Percentiles rank a stretch among this genome's conserved stretches.
These are phyloP conservation scores for Ellobium chinense DNA, from an alignment of 2,888 invertebrate genomes.

Conservation along the genomic window DNA sequence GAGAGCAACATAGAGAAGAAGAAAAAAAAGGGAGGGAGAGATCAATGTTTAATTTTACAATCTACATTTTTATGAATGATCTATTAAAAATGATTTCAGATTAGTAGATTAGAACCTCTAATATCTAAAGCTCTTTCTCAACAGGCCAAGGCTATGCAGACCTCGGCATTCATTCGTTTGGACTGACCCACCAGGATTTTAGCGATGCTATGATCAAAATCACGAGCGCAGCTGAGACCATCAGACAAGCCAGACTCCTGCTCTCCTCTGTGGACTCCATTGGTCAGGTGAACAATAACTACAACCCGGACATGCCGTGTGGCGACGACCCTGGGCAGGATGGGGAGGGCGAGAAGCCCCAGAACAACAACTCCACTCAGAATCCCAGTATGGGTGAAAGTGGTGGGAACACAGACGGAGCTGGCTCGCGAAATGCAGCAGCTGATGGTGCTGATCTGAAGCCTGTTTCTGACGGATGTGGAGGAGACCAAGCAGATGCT, in stretches of 20 bases:
- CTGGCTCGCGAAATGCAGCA: too few species aligned
- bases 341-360: neutral
- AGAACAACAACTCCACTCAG: neutral
- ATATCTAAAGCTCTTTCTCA: too few species aligned
- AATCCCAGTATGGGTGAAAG: neutral
- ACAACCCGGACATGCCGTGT: neutral
- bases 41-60: too few species aligned
- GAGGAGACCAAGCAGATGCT: neutral
- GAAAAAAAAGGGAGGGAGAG: too few species aligned
- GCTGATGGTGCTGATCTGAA: neutral
- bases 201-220: slow-evolving; percentile 23
- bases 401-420: neutral
- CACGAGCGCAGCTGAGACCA: slow-evolving; percentile 20
- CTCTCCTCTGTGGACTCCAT: neutral
- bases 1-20: too few species aligned
- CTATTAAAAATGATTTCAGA: too few species aligned
- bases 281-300: slow-evolving; percentile 37
- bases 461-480: neutral
- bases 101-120: too few species aligned
- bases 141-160: neutral
- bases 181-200: neutral
- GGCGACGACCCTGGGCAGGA: neutral
- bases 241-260: slow-evolving; percentile 22
- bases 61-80: too few species aligned
- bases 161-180: too few species aligned